Evolutionary conservation across 2,113 vertebrate species (phyloP).

Genomic region (Empidonax alnorum): DNA sequence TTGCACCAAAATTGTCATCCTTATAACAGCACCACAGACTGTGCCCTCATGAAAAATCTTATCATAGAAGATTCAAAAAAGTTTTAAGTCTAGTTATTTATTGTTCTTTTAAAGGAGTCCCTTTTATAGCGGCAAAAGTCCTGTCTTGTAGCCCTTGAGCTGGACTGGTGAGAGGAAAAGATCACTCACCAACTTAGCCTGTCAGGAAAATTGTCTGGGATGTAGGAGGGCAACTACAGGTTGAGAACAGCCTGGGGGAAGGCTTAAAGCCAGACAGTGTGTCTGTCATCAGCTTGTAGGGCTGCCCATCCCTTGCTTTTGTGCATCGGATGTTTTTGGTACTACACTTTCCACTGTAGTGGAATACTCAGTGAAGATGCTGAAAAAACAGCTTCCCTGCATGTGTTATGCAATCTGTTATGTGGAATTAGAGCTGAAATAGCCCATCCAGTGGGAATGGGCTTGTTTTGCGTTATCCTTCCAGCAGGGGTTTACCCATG

Average conservation of each 20-base stretch:
- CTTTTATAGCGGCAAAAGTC: background rate
- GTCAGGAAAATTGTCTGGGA: background rate
- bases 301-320: background rate
- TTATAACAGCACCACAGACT: background rate
- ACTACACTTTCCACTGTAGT: background rate
- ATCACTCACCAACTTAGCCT: background rate
- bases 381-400: background rate
- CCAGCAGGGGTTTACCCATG: slow-evolving; percentile 23
- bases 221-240: background rate
- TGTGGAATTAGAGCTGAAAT: background rate
- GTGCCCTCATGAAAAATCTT: background rate
- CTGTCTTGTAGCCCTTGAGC: background rate
- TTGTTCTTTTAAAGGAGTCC: background rate
- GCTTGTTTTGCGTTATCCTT: slow-evolving; percentile 27
- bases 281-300: background rate
- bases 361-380: background rate
- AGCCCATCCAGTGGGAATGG: background rate
- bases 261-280: background rate
- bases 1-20: background rate
- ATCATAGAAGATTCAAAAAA: background rate
- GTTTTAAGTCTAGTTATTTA: background rate
- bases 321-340: background rate
- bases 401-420: background rate
- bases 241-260: background rate
- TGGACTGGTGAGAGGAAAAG: background rate